Percentiles rank a stretch among this genome's conserved stretches.
These are phyloP conservation scores for Acrocera orbiculus DNA, from an alignment of 2,888 invertebrate genomes.

Conservation along the genomic window DNA sequence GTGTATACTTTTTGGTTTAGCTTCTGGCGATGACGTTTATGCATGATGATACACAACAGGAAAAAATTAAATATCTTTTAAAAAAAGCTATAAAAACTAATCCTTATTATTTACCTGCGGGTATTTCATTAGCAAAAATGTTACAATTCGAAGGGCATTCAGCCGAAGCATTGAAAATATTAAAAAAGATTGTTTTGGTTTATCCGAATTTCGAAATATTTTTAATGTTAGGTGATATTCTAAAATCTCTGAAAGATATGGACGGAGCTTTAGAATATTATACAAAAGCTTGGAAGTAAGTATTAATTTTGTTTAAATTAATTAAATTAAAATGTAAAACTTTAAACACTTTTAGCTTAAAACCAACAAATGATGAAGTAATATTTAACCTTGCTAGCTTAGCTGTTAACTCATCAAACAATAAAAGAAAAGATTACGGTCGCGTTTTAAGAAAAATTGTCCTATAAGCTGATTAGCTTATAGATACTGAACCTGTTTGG, in stretches of 20 bases:
- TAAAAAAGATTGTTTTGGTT: slow-evolving; percentile 41
- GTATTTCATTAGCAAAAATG: slow-evolving; percentile 52
- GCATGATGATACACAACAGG: slow-evolving; percentile 37
- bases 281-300: slow-evolving; percentile 23
- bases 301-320: background rate
- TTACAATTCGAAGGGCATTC: slow-evolving; percentile 45
- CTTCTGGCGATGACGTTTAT: slow-evolving; percentile 56
- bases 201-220: slow-evolving; percentile 25
- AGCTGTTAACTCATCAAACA: too few relatives aligned
- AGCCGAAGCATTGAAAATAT: slow-evolving; percentile 47
- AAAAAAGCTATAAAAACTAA: slow-evolving; percentile 57
- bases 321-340: background rate
- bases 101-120: slow-evolving; percentile 51
- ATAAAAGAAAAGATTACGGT: too few relatives aligned
- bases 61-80: slow-evolving; percentile 47
- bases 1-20: slow-evolving; percentile 31
- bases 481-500: too few relatives aligned
- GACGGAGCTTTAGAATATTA: slow-evolving; percentile 26
- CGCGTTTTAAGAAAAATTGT: too few relatives aligned
- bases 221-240: slow-evolving; percentile 24
- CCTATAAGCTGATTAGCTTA: too few relatives aligned
- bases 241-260: slow-evolving; percentile 22
- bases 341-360: slow-evolving; percentile 17
- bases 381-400: slow-evolving; percentile 24
- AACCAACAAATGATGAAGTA: slow-evolving; percentile 24